Percentiles rank a stretch among this genome's conserved stretches.
Conservation (phyloP, 1,140 invertebrate genomes). For the Drosophila aff. region DNA sequence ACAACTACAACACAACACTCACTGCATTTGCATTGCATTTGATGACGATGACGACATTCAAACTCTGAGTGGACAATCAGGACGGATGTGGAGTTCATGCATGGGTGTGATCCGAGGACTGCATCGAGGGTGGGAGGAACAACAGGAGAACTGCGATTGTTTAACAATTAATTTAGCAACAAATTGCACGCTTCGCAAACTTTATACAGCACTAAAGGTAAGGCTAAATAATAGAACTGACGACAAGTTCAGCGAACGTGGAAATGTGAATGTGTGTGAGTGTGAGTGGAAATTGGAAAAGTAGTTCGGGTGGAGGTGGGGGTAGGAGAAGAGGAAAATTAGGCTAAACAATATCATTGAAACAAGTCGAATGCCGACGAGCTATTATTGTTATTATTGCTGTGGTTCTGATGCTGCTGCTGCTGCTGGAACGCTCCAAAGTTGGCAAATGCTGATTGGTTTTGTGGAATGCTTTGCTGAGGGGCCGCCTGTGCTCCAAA, state of each 20-base stretch:
- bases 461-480: conserved; percentile 74
- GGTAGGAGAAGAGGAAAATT: conserved; percentile 43
- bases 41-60: conserved; percentile 62
- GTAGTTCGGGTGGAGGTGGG: conserved; percentile 15
- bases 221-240: conserved; percentile 22
- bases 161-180: conserved; percentile 72
- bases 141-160: conserved; percentile 18
- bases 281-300: conserved; percentile 36
- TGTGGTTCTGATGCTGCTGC: conserved; percentile 58
- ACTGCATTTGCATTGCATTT: conserved; percentile 72
- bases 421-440: conserved; percentile 72
- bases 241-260: conserved; percentile 17
- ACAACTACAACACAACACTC: conserved; percentile 33
- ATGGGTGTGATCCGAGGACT: conserved; percentile 30
- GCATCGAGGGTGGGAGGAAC: conserved; percentile 5
- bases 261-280: conserved; percentile 44
- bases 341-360: conserved; percentile 86
- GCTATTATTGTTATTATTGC: conserved; percentile 73
- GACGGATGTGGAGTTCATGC: conserved; percentile 74
- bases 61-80: conserved; percentile 65
- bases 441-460: conserved; percentile 81
- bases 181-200: conserved; percentile 50
- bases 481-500: conserved; percentile 56
- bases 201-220: conserved; percentile 48
- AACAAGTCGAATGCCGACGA: conserved; percentile 83